Conservation (phyloP, 2,797 vertebrate genomes). For the Lepilemur septentrionalis region DNA sequence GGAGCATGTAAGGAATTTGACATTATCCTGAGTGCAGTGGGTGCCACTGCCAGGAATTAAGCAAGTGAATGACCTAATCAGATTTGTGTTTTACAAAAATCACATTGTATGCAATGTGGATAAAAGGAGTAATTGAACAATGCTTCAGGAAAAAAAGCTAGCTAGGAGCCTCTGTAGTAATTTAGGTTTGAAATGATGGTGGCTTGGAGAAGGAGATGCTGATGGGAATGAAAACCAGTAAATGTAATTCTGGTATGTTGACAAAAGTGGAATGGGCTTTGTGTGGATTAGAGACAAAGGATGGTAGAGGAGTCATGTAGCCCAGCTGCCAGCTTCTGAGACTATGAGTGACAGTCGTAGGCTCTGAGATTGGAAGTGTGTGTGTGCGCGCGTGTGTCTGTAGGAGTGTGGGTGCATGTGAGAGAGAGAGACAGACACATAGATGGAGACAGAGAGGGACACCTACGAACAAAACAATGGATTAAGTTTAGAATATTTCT, state of each 20-base stretch:
- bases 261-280: background rate
- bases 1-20: background rate
- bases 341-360: background rate
- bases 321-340: background rate
- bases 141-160: background rate
- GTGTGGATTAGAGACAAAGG: background rate
- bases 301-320: background rate
- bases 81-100: background rate
- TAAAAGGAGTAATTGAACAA: background rate
- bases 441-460: fast-evolving
- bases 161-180: background rate
- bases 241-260: background rate
- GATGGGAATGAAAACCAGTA: background rate
- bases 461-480: background rate
- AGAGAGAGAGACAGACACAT: too few species aligned
- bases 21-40: background rate
- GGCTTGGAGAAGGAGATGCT: background rate
- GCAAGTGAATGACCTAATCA: background rate
- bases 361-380: background rate
- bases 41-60: background rate
- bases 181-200: background rate
- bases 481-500: background rate
- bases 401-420: too few species aligned
- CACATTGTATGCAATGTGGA: background rate
- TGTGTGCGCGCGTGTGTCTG: background rate